Evolutionary conservation across 1,140 invertebrate species (phyloP).

Genomic region (Thalassaphorura encarpata): DNA sequence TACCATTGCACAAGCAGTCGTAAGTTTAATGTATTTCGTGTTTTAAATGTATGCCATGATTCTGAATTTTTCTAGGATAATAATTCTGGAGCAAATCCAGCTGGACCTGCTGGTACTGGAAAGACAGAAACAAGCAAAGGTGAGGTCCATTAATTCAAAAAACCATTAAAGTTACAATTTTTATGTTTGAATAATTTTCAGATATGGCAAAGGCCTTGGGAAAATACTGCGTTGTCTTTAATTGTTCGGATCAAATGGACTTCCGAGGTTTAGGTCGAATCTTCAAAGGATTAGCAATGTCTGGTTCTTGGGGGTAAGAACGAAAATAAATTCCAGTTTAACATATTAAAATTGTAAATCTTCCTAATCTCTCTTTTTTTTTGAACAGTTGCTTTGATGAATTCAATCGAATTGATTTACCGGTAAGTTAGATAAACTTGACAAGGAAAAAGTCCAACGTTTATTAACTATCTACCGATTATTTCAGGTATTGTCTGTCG

Average conservation of each 20-base stretch:
- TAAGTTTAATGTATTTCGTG: constrained; percentile 42
- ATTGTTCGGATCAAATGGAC: constrained; percentile 52
- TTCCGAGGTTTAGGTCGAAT: constrained; percentile 40
- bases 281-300: not conserved
- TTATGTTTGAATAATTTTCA: constrained; percentile 97
- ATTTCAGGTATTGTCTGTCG: constrained; percentile 89
- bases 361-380: not conserved
- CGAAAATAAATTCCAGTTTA: not conserved
- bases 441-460: too few relatives aligned
- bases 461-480: constrained; percentile 90
- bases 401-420: constrained; percentile 86
- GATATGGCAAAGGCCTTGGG: constrained; percentile 48
- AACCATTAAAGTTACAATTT: too few relatives aligned
- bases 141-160: too few relatives aligned
- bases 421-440: too few relatives aligned
- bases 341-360: too few relatives aligned
- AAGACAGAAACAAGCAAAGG: constrained; percentile 95
- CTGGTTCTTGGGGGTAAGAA: not conserved
- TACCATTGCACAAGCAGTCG: constrained; percentile 76
- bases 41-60: too few relatives aligned
- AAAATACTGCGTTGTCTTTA: constrained; percentile 92
- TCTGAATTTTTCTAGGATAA: too few relatives aligned
- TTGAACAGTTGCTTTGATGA: constrained; percentile 73
- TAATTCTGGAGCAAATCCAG: constrained; percentile 7
- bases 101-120: constrained; percentile 53